Base-by-base conservation (phyloP, 2,888 invertebrate genomes). In the Leptarthrus brevirostris region DNA sequence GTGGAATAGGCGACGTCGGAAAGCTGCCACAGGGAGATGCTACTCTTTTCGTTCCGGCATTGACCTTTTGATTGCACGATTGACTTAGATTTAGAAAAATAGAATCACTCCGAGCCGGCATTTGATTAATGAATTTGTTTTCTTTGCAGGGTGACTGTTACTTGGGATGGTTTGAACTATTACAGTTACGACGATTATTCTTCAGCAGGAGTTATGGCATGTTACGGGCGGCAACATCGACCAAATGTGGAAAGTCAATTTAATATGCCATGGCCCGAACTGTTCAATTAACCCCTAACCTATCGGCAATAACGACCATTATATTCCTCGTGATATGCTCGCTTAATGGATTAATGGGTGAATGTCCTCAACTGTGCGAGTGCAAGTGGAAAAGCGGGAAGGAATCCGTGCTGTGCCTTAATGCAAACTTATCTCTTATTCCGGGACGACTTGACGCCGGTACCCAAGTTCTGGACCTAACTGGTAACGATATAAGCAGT, bases 361-460 rank as follows among this genome's bases (percentile, higher is more conserved):
- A 90, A 80, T 93, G 93, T 82, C 92, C 92, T 70, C 88, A 88
- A 76, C 87, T 90, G 79, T 95, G 94, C 86, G 93, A 93, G 85
- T 94, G 94, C 88, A 93, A 93, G 86, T 95, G 94, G 94, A 92
- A 92, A 84, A 91, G 91, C 82, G 94, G 94, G 80, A 94, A 94
- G 85, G 93, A 94, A 86, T 92, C 93, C 64, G 94, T 93, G 74
- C 87, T 92, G 80, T 95, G 94, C 86, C 88, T 89, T 79, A 91
- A 90, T 83, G 92, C 92, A 75, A 92, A 92, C 82, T 88, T 94
- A 79, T 89, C 90, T 79, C 87, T 89, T 80, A 89, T 94, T 79
- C 94, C 94, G 36, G 86, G 87, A 61, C 90, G 90, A 77, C 88
- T 94, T 76, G 93, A 93, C 79, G 89, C 90, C 76, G 91, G 92